These are phyloP conservation scores for Rhamnusium bicolor DNA, from an alignment of 2,888 invertebrate species.

Conservation along the genomic window DNA sequence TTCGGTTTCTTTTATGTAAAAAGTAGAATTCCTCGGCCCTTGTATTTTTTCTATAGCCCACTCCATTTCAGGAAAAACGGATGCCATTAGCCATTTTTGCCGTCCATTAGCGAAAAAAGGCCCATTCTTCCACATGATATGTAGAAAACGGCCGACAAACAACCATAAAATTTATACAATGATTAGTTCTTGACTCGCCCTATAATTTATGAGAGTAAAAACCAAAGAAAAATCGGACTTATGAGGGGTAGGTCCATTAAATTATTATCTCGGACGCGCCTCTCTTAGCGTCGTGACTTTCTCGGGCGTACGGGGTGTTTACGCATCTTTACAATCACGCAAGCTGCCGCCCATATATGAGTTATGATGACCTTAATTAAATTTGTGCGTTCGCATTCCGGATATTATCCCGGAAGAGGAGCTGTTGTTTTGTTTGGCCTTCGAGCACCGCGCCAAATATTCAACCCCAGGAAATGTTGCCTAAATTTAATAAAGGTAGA, in stretches of 20 bases:
- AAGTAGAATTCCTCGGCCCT: background rate
- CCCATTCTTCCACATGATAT: background rate
- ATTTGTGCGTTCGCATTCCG: constrained; percentile 54
- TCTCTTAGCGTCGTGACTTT: constrained; percentile 12
- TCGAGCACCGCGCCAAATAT: constrained; percentile 16
- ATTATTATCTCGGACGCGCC: constrained; percentile 30
- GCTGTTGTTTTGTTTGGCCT: constrained; percentile 45
- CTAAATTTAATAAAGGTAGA: constrained; percentile 28
- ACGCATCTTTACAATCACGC: constrained; percentile 51
- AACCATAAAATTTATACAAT: constrained; percentile 25
- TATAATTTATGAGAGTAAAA: constrained; percentile 23
- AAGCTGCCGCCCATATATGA: constrained; percentile 52
- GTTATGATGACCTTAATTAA: constrained; percentile 57
- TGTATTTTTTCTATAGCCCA: constrained; percentile 11
- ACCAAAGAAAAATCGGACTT: background rate
- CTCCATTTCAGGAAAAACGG: constrained; percentile 7
- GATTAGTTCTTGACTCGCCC: constrained; percentile 25
- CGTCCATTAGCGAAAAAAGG: constrained; percentile 21
- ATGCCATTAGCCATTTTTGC: constrained; percentile 3
- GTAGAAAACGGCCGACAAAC: constrained; percentile 3
- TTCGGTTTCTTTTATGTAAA: background rate
- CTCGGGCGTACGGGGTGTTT: constrained; percentile 35
- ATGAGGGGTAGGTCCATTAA: constrained; percentile 22
- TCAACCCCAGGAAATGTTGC: constrained; percentile 19
- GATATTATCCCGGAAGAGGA: constrained; percentile 51